Conservation (phyloP, 2,888 invertebrate species). For the Alloscopus bannaensis region DNA sequence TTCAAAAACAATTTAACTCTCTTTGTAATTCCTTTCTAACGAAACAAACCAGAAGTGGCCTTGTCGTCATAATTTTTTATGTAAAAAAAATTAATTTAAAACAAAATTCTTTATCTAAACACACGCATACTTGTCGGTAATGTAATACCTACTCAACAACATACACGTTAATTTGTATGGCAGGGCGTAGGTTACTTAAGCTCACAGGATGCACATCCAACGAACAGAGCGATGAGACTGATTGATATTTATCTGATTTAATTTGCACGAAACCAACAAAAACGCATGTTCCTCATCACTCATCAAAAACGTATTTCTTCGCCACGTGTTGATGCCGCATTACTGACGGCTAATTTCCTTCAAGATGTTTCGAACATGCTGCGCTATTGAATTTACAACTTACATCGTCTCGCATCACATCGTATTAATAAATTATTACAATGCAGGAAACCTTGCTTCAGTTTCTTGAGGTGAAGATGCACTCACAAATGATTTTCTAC, state of each 20-base stretch:
- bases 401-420: too few relatives aligned
- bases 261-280: constrained; percentile 10
- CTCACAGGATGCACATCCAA: constrained; percentile 35
- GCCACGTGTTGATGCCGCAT: not conserved
- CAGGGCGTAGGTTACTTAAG: constrained; percentile 7
- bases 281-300: too few relatives aligned
- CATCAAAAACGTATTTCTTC: not conserved
- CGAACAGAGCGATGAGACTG: too few relatives aligned
- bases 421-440: too few relatives aligned
- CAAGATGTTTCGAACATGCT: not conserved
- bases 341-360: not conserved
- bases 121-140: not conserved
- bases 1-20: not conserved
- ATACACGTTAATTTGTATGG: constrained; percentile 3
- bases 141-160: not conserved
- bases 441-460: not conserved
- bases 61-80: constrained; percentile 10
- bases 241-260: constrained; percentile 29
- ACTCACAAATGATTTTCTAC: not conserved
- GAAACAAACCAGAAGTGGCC: not conserved
- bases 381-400: not conserved
- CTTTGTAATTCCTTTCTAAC: not conserved
- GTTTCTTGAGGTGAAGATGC: not conserved
- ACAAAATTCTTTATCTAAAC: too few relatives aligned
- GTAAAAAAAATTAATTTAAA: not conserved